Conservation (phyloP, 2,113 vertebrate genomes). For the Merops nubicus region DNA sequence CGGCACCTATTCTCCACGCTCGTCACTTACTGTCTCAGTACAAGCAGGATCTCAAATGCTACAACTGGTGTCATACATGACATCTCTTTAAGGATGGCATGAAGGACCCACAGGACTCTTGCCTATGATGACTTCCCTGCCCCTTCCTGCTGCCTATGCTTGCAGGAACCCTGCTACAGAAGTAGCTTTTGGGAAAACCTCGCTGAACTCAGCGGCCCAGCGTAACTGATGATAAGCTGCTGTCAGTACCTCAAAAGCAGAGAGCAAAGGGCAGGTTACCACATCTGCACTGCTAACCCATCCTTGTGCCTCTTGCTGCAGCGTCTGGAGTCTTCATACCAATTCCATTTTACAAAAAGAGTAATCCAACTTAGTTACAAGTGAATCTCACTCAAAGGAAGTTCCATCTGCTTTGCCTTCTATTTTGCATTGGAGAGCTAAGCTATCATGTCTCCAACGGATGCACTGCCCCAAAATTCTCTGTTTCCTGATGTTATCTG, state of each 20-base stretch:
- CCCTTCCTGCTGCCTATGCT: neutral
- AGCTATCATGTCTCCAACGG: neutral
- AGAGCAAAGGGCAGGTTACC: conserved; percentile 51
- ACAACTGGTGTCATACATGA: neutral
- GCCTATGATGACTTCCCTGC: neutral
- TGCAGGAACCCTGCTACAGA: neutral
- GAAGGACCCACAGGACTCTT: neutral
- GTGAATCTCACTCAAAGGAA: neutral
- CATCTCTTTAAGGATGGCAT: neutral
- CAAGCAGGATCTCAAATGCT: neutral
- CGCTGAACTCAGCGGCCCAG: neutral
- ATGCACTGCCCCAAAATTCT: neutral
- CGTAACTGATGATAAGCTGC: neutral
- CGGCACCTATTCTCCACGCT: neutral
- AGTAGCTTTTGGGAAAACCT: neutral
- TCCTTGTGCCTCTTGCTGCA: neutral
- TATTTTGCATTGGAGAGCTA: neutral
- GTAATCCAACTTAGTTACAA: neutral
- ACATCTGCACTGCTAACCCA: neutral
- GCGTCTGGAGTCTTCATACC: neutral
- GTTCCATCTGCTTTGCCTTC: neutral
- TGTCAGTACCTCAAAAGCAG: conserved; percentile 13
- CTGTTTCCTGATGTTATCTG: neutral
- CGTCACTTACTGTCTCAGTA: neutral
- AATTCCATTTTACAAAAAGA: neutral